Conservation (phyloP, 2,113 vertebrate species). For the Redunca redunca region DNA sequence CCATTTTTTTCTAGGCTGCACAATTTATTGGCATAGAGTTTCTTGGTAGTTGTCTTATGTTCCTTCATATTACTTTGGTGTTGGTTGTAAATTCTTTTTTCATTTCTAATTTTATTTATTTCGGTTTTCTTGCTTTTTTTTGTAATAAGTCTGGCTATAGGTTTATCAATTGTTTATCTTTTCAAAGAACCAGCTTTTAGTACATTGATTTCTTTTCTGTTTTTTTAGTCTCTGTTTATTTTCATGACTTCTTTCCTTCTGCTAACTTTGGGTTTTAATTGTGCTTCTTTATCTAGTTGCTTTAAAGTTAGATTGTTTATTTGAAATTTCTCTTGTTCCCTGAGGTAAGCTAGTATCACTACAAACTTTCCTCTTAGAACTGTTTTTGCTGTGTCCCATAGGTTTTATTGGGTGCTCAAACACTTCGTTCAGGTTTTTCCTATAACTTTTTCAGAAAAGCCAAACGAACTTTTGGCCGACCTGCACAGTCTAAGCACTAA, state of each 20-base stretch:
- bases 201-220: background rate
- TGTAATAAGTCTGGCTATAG: background rate
- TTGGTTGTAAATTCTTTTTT: background rate
- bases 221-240: background rate
- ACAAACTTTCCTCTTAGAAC: background rate
- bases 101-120: background rate
- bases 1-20: background rate
- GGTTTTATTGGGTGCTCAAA: background rate
- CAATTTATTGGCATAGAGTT: background rate
- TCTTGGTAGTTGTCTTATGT: background rate
- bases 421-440: background rate
- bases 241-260: background rate
- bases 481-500: background rate
- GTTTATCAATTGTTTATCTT: background rate
- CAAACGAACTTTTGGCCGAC: fast-evolving
- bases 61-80: background rate
- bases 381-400: background rate
- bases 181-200: background rate
- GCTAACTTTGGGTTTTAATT: background rate
- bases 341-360: background rate
- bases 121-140: background rate
- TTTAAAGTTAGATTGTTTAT: background rate
- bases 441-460: background rate
- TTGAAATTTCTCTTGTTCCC: background rate
- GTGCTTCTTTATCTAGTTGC: background rate